A percentile compares a stretch with the other conserved stretches of the same genome.
Evolutionary conservation across 2,113 vertebrate species (phyloP).

Genomic region (Cepphus grylle): DNA sequence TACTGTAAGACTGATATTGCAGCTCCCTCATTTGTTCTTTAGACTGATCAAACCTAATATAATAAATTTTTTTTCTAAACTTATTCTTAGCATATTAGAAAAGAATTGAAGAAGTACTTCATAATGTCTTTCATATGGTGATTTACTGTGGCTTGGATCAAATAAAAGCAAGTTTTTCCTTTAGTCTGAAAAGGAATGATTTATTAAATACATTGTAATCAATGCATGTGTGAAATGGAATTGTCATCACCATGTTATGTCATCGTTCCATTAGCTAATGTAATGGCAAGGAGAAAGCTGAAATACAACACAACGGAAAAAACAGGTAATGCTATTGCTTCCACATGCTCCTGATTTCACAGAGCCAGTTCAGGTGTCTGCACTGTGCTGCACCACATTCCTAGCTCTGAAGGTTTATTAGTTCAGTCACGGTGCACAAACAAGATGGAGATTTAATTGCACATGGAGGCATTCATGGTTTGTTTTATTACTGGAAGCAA

Average conservation of each 20-base stretch:
- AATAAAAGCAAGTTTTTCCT: not conserved
- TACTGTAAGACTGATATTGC: not conserved
- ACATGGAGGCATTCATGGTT: not conserved
- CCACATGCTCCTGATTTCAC: not conserved
- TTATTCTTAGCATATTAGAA: not conserved
- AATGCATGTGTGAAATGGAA: not conserved
- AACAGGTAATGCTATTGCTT: not conserved
- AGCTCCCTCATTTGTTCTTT: not conserved
- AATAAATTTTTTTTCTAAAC: not conserved
- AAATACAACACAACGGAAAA: not conserved
- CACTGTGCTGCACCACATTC: not conserved
- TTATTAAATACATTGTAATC: not conserved
- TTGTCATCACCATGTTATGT: not conserved
- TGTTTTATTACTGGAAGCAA: not conserved
- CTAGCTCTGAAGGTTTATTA: not conserved
- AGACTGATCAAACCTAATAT: not conserved
- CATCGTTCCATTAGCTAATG: not conserved
- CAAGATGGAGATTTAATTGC: not conserved
- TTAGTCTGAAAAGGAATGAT: not conserved
- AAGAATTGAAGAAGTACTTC: not conserved
- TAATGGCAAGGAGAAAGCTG: not conserved
- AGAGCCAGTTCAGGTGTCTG: not conserved
- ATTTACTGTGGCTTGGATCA: not conserved
- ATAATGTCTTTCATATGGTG: not conserved
- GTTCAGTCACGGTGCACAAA: not conserved